Base-by-base conservation (phyloP, 2,797 vertebrate genomes). In the Argya squamiceps region DNA sequence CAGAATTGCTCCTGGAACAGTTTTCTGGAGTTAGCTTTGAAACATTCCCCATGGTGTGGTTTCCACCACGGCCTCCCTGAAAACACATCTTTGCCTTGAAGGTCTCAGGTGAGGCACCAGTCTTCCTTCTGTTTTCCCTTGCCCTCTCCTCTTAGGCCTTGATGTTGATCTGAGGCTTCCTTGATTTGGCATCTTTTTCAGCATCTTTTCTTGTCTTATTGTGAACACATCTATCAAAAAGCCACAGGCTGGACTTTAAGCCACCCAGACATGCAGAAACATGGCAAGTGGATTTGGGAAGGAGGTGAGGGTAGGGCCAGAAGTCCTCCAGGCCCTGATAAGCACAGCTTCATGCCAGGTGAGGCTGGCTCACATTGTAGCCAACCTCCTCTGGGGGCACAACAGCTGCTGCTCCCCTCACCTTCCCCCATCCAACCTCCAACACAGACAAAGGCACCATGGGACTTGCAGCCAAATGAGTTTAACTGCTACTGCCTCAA, bases 101-200 rank as follows among this genome's bases (percentile, higher is more conserved):
- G 2, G 36, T 59, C 30, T 55, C 69, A 23, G 37, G 32, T 17
- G 17, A 53, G 47, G 13, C 0, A 0, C 47, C 34, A 39, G 50
- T 34, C 76, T 58, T 13, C 30, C 12, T 89, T 71, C 60, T 32
- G 37, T 52, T 65, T 92, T 89, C 15, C 26, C 8, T 56, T 50
- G 44, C 36, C 55, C 22, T 78, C 27, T 12, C 6, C 17, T 67
- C 30, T 55, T 70, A 63, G 73, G 27, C 20, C 50, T 76, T n/a
- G 41, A 37, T 65, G 52, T 36, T 76, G 63, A 34, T 30, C 43
- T 49, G 47, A 62, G 36, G 13, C 2, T 81, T 49, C 58, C 62
- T 81, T 10, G 0, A 23, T 78, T 81, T 2, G 0, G 19, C 46
- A 56, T 49, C 44, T 49, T 58, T 75, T 62, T 37, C 26, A 22